phyloP scores from a whole-genome alignment of 92 coral and sea anemone genomes.

The Phymanthus crucifer region DNA sequence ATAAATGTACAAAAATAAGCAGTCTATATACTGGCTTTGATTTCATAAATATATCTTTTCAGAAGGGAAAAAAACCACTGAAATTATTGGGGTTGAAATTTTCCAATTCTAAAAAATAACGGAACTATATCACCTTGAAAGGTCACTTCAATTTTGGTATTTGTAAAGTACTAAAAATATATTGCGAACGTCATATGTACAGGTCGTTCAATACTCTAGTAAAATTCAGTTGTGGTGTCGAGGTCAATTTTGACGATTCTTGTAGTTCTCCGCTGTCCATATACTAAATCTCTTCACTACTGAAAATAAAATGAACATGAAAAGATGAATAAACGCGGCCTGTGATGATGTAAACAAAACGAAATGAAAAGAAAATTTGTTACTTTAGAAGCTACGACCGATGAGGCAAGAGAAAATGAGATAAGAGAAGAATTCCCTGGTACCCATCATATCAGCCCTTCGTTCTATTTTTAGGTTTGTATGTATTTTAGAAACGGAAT shows the following conservation, averaged over 20 bases:
- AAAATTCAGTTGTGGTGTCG: not conserved
- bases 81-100: not conserved
- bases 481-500: no score
- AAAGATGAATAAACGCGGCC: not conserved
- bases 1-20: not conserved
- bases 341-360: no score
- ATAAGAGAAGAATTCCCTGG: no score
- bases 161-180: not conserved
- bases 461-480: no score
- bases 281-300: not conserved
- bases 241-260: not conserved
- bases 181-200: not conserved
- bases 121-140: not conserved
- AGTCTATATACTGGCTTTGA: not conserved
- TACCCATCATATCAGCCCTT: no score
- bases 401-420: no score
- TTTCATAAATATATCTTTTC: constrained; percentile 3
- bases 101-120: not conserved
- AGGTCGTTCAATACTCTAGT: not conserved
- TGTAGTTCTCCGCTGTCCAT: constrained; percentile 3
- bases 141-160: not conserved
- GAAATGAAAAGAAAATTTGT: no score
- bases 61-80: not conserved
- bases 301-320: not conserved
- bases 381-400: no score